Conservation (phyloP, 2,797 vertebrate genomes). For the Anguilla marmorata region DNA sequence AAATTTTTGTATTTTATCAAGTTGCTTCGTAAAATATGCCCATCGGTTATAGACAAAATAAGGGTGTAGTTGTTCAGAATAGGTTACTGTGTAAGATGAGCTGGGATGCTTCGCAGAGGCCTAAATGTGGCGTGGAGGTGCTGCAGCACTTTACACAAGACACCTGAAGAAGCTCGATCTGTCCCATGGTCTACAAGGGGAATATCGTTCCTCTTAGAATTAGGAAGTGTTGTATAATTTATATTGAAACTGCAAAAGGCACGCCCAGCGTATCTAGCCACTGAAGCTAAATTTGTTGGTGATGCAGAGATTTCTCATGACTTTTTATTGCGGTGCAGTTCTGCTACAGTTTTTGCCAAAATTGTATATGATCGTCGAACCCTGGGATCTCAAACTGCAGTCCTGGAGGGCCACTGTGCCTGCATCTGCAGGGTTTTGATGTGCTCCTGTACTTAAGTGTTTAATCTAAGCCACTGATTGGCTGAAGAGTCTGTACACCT, state of each 20-base stretch:
- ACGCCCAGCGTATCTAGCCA: not conserved
- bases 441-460: not conserved
- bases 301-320: not conserved
- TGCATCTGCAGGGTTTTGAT: not conserved
- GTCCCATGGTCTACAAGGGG: not conserved
- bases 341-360: not conserved
- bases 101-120: not conserved
- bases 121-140: not conserved
- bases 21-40: not conserved
- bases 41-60: not conserved
- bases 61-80: not conserved
- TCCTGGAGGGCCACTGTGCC: not conserved
- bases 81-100: not conserved
- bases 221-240: not conserved
- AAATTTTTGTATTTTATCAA: not conserved
- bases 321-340: not conserved
- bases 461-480: not conserved
- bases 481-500: not conserved
- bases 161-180: not conserved
- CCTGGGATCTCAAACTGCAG: not conserved
- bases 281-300: not conserved
- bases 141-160: not conserved
- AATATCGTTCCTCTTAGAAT: not conserved
- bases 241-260: not conserved
- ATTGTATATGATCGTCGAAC: not conserved